Percentiles rank a stretch among this genome's conserved stretches.
phyloP scores from a whole-genome alignment of 2,888 invertebrate species.

The Blastobasis adustella region DNA sequence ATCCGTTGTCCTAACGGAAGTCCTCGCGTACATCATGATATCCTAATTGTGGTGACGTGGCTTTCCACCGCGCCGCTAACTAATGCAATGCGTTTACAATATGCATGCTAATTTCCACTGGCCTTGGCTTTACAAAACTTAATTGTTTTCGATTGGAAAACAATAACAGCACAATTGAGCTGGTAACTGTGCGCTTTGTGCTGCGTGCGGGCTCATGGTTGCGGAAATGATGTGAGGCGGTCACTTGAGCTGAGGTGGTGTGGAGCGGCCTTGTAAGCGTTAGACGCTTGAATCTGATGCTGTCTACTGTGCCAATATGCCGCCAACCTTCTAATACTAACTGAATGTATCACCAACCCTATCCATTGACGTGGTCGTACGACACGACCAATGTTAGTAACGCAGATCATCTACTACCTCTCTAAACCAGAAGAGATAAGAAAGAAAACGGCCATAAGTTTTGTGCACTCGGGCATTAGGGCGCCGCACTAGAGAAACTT shows the following conservation, averaged over 20 bases:
- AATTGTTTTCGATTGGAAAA: constrained; percentile 1
- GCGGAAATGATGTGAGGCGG: neutral
- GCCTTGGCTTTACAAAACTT: constrained; percentile 5
- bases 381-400: too few species aligned
- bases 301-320: too few species aligned
- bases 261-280: too few species aligned
- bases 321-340: too few species aligned
- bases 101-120: constrained; percentile 3
- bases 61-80: neutral
- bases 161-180: neutral
- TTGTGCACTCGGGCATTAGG: too few species aligned
- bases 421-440: too few species aligned
- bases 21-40: constrained; percentile 27
- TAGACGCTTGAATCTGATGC: too few species aligned
- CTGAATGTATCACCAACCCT: too few species aligned
- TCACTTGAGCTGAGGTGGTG: neutral
- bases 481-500: too few species aligned
- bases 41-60: constrained; percentile 35
- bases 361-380: too few species aligned
- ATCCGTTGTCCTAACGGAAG: constrained; percentile 27
- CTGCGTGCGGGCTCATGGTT: neutral
- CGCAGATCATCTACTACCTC: too few species aligned
- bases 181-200: neutral
- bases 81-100: neutral
- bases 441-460: too few species aligned